Evolutionary conservation across 2,888 invertebrate genomes (phyloP), one percentile per base, ranked within the genome.

Genomic region (Villa cingulata): DNA sequence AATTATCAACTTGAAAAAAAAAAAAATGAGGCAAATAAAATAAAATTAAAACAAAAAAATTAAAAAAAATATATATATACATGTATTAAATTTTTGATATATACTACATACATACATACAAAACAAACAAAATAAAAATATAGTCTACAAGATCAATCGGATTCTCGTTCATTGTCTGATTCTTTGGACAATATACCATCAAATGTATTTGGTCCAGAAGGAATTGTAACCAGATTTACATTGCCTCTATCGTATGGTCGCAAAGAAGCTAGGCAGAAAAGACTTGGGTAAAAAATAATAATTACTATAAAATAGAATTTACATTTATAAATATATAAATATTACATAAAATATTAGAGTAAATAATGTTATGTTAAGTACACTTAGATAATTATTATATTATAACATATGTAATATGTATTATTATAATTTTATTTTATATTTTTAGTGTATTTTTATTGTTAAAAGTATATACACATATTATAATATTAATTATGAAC

Each of bases 161-260:
- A 70, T 56, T 66, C 70, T 54, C 66, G 70, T 57, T 70, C 69
- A 48, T 60, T 70, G 57, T 70, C 69, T 58, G 69, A 70, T 72
- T 80, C 81, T 62, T 75, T 79, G 76, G 81, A 69, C 60, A 69
- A 70, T 60, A 70, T 70, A 61, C 69, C 69, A 56, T 69, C 68
- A 54, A 68, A 69, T 63, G 69, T 70, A 70, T 72, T 76, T 73
- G 76, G 77, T 70, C 69, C 76, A 69, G 74, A 75, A 72, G 69
- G 70, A 57, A 66, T 70, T 57, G 76, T 77, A 60, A 78, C 78
- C 57, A 76, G 80, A 72, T 80, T 80, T 73, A 80, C 80, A 63
- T 73, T 80, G 73, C 80, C 80, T 62, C 73, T 84, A 72, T 81
- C 81, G 72, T 83, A 83, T 73, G 82, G 83, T 73, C 80, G 83